phyloP scores from a whole-genome alignment of 2,888 invertebrate species.

The Lacanobia wlatinum region DNA sequence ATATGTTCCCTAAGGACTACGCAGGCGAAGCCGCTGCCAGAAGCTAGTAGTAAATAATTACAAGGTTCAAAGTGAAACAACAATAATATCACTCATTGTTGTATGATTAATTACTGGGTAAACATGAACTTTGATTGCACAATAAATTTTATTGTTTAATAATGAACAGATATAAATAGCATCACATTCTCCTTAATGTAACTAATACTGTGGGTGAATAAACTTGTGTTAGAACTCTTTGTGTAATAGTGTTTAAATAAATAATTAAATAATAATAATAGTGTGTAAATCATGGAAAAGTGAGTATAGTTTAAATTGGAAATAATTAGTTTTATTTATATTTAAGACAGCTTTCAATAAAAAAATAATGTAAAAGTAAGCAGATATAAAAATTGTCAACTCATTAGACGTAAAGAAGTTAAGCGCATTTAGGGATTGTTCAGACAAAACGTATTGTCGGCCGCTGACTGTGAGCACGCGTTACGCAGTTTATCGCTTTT shows the following conservation, averaged over 20 bases:
- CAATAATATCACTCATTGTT: slow-evolving; percentile 13
- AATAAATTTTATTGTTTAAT: slow-evolving; percentile 26
- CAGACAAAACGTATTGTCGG: too few species aligned
- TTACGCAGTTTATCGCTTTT: too few species aligned
- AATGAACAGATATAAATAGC: slow-evolving; percentile 50
- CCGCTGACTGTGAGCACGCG: too few species aligned
- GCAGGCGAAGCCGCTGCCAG: too few species aligned
- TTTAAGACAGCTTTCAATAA: too few species aligned
- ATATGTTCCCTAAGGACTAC: too few species aligned
- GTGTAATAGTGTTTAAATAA: background rate
- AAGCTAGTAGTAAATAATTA: background rate
- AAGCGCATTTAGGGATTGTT: too few species aligned
- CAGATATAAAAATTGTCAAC: too few species aligned
- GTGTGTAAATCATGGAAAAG: slow-evolving; percentile 40
- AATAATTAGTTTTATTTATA: too few species aligned
- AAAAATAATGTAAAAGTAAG: too few species aligned
- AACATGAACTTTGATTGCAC: slow-evolving; percentile 58
- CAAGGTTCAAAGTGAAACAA: slow-evolving; percentile 35
- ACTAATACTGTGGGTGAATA: slow-evolving; percentile 16
- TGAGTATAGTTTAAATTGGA: slow-evolving; percentile 22
- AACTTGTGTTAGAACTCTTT: slow-evolving; percentile 8
- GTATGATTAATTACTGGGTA: slow-evolving; percentile 35
- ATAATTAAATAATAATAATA: too few species aligned
- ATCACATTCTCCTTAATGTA: slow-evolving; percentile 13
- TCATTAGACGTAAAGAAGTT: too few species aligned